These are phyloP conservation scores for Drosophila meridiana DNA, from an alignment of 2,888 invertebrate genomes.

Conservation along the genomic window DNA sequence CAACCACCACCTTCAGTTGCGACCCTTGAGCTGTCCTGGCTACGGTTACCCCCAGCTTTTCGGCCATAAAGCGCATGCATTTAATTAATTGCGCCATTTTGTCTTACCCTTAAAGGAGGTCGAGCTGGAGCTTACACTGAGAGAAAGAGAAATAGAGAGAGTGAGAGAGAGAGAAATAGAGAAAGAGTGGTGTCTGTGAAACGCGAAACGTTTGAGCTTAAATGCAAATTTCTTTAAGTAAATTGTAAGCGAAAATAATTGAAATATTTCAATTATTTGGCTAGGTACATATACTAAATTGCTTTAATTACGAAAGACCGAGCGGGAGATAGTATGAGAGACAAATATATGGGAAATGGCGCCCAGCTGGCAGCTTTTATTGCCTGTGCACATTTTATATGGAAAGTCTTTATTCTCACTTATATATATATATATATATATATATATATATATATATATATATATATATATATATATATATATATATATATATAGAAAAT, in stretches of 20 bases:
- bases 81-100: conserved; percentile 73
- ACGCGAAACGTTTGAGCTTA: conserved; percentile 11
- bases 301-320: conserved; percentile 1
- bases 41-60: neutral
- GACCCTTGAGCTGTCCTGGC: conserved; percentile 3
- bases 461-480: too few relatives aligned
- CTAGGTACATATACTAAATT: neutral
- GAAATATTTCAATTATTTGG: conserved; percentile 10
- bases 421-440: too few relatives aligned
- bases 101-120: conserved; percentile 54
- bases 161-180: neutral
- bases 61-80: conserved; percentile 71
- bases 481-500: too few relatives aligned
- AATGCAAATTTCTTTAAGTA: conserved; percentile 25
- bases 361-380: neutral
- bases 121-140: conserved; percentile 9
- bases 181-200: neutral
- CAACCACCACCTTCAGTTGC: neutral
- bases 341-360: neutral
- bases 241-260: conserved; percentile 11
- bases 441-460: too few relatives aligned
- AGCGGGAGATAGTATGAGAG: neutral
- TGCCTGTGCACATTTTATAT: neutral
- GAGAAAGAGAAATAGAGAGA: neutral
- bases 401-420: neutral